These are phyloP conservation scores for Polietes domitor DNA, from an alignment of 2,888 invertebrate species.

Conservation along the genomic window DNA sequence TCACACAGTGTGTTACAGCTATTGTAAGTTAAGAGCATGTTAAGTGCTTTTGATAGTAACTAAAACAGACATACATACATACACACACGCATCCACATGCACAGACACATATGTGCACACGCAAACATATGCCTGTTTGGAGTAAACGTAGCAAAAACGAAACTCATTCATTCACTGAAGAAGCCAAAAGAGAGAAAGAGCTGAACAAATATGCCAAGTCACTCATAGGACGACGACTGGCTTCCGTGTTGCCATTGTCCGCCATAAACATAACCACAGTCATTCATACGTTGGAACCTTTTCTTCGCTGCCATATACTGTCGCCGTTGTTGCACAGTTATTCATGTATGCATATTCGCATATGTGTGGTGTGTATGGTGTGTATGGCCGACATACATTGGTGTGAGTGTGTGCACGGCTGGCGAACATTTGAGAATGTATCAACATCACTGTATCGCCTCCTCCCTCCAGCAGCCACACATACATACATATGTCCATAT, in stretches of 20 bases:
- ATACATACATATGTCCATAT: not conserved
- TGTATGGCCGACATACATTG: not conserved
- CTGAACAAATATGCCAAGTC: slow-evolving; percentile 58
- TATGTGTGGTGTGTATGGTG: not conserved
- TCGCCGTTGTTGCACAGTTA: not conserved
- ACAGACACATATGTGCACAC: slow-evolving; percentile 24
- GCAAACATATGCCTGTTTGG: slow-evolving; percentile 32
- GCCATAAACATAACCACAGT: slow-evolving; percentile 57
- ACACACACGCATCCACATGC: not conserved
- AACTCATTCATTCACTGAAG: slow-evolving; percentile 27
- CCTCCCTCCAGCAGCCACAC: no score
- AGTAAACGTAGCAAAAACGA: slow-evolving; percentile 24
- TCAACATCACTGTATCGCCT: slow-evolving; percentile 28
- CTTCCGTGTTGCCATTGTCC: slow-evolving; percentile 61
- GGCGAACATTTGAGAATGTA: slow-evolving; percentile 12
- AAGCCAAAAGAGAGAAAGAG: slow-evolving; percentile 31
- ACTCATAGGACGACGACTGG: slow-evolving; percentile 49
- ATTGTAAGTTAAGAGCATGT: slow-evolving; percentile 64
- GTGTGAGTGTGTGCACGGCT: not conserved
- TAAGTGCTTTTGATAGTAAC: slow-evolving; percentile 67
- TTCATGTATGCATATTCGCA: slow-evolving; percentile 38
- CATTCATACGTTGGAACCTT: not conserved
- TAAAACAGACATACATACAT: slow-evolving; percentile 27
- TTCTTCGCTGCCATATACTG: not conserved
- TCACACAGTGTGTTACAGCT: slow-evolving; percentile 54